Conservation (phyloP, 2,113 vertebrate species). For the Solea senegalensis region DNA sequence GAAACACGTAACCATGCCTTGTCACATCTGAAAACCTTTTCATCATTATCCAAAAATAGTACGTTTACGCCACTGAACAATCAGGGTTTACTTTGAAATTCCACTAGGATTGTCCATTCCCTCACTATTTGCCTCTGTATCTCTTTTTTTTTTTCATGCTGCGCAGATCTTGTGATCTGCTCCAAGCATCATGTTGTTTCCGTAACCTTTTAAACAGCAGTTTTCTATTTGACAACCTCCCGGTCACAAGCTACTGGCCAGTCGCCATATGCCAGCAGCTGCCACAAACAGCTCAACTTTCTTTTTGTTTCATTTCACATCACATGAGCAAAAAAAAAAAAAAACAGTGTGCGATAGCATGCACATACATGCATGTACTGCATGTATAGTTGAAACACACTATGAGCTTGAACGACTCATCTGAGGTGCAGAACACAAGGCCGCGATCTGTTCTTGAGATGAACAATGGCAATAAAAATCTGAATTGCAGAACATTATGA, state of each 20-base stretch:
- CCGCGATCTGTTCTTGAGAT: too few species aligned
- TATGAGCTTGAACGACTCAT: too few species aligned
- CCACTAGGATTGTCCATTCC: slow-evolving; percentile 23
- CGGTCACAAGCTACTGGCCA: slow-evolving; percentile 81
- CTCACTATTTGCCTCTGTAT: slow-evolving; percentile 24
- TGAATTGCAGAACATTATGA: background rate
- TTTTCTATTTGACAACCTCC: slow-evolving; percentile 70
- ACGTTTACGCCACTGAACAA: slow-evolving; percentile 25
- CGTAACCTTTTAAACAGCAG: slow-evolving; percentile 80
- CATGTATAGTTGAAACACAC: too few species aligned
- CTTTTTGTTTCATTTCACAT: slow-evolving; percentile 39
- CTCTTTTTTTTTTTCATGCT: slow-evolving; percentile 36
- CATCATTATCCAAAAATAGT: slow-evolving; percentile 45
- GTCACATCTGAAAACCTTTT: slow-evolving; percentile 9
- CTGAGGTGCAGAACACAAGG: too few species aligned
- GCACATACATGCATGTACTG: background rate
- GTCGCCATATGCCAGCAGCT: slow-evolving; percentile 74
- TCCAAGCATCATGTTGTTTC: slow-evolving; percentile 76
- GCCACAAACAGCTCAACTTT: slow-evolving; percentile 54
- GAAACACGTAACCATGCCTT: too few species aligned
- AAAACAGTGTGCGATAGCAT: background rate
- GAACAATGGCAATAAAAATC: too few species aligned
- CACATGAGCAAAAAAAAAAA: slow-evolving; percentile 51
- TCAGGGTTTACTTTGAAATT: slow-evolving; percentile 27
- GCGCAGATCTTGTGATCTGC: slow-evolving; percentile 82